Conservation (phyloP, 1,140 invertebrate genomes). For the Mycetomoellerius zeteki region DNA sequence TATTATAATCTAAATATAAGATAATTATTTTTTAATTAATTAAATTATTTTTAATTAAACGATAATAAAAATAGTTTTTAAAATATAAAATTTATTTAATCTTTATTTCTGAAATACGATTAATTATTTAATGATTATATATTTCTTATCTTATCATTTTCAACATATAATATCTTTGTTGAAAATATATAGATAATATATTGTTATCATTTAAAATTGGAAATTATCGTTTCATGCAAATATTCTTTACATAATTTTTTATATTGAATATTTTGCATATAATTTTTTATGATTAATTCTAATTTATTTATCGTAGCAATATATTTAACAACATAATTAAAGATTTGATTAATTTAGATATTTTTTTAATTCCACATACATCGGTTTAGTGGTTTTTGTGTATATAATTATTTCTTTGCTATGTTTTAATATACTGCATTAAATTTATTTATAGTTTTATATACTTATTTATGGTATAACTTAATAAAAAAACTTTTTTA, state of each 20-base stretch:
- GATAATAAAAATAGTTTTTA: not conserved
- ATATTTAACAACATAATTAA: not conserved
- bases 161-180: not conserved
- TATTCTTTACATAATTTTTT: not conserved
- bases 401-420: slow-evolving; percentile 9
- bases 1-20: not conserved
- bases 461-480: not conserved
- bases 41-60: too few species aligned
- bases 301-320: not conserved
- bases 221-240: not conserved
- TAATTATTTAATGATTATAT: not conserved
- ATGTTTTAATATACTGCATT: not conserved
- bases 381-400: not conserved
- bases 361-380: not conserved
- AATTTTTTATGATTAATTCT: slow-evolving; percentile 14
- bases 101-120: not conserved
- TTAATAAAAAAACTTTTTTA: not conserved
- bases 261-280: not conserved
- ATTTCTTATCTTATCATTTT: slow-evolving; percentile 1
- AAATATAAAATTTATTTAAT: not conserved
- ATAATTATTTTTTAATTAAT: slow-evolving; percentile 2
- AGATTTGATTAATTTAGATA: not conserved
- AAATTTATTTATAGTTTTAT: not conserved
- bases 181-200: not conserved
- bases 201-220: not conserved